Evolutionary conservation across 2,888 invertebrate genomes (phyloP).

Genomic region (Microplitis manilae): DNA sequence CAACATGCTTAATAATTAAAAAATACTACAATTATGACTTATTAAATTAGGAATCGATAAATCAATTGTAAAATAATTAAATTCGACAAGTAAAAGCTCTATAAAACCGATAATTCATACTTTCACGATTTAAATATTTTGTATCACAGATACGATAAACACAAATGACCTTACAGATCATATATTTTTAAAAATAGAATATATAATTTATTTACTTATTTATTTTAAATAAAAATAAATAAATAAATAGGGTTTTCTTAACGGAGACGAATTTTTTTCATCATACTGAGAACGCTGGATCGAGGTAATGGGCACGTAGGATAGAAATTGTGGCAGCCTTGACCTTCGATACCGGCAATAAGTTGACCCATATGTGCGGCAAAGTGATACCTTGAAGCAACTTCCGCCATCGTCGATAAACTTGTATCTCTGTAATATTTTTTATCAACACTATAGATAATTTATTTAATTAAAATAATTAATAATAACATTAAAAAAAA

Average conservation of each 20-base stretch:
- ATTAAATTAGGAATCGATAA: not conserved
- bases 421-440: slow-evolving; percentile 75
- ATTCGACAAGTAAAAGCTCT: not conserved
- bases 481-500: too few relatives aligned
- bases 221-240: not conserved
- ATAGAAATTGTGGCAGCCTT: slow-evolving; percentile 80
- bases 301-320: slow-evolving; percentile 79
- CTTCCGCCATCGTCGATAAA: slow-evolving; percentile 77
- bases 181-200: not conserved
- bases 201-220: slow-evolving; percentile 26
- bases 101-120: not conserved
- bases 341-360: slow-evolving; percentile 78
- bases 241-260: slow-evolving; percentile 32
- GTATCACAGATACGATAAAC: not conserved
- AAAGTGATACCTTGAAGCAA: slow-evolving; percentile 78
- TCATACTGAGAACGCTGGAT: slow-evolving; percentile 77
- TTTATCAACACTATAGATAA: not conserved
- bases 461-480: too few relatives aligned
- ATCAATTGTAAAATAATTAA: not conserved
- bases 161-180: not conserved
- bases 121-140: not conserved
- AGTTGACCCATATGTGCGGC: slow-evolving; percentile 81
- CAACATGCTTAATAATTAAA: not conserved
- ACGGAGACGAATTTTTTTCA: slow-evolving; percentile 75
- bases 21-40: not conserved